Conservation (phyloP, 2,888 invertebrate species). For the Drosophila koepferae region DNA sequence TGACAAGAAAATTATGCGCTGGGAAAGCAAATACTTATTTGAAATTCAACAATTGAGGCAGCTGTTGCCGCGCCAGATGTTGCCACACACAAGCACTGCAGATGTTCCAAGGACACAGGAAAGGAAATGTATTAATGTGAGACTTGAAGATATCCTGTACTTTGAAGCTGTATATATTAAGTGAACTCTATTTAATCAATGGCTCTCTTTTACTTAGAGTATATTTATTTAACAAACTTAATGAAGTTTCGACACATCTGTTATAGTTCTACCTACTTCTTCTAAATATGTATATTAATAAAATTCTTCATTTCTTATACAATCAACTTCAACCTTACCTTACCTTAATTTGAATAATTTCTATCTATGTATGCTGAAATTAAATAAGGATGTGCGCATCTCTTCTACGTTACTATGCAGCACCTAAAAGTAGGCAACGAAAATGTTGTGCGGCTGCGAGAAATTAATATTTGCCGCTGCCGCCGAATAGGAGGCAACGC, state of each 20-base stretch:
- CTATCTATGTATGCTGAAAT: constrained; percentile 37
- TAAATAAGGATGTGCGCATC: constrained; percentile 35
- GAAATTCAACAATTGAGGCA: constrained; percentile 46
- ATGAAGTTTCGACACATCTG: too few relatives aligned
- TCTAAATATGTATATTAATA: too few relatives aligned
- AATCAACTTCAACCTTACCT: background rate
- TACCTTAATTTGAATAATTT: background rate
- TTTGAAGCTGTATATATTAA: background rate
- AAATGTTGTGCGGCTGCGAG: constrained; percentile 45
- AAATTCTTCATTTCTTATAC: rapidly evolving
- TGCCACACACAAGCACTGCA: constrained; percentile 12
- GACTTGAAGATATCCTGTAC: background rate
- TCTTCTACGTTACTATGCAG: constrained; percentile 32
- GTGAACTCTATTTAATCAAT: too few relatives aligned
- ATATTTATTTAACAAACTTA: too few relatives aligned
- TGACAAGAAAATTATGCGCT: constrained; percentile 72
- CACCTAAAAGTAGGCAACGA: constrained; percentile 57
- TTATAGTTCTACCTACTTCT: too few relatives aligned
- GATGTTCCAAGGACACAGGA: constrained; percentile 29
- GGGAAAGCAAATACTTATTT: constrained; percentile 57
- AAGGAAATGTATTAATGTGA: too few relatives aligned
- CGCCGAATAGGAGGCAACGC: constrained; percentile 38
- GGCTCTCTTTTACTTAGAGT: too few relatives aligned
- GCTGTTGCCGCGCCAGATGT: constrained; percentile 18
- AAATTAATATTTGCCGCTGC: constrained; percentile 56